Conservation (phyloP, 2,113 vertebrate genomes). For the Chroicocephalus ridibundus region DNA sequence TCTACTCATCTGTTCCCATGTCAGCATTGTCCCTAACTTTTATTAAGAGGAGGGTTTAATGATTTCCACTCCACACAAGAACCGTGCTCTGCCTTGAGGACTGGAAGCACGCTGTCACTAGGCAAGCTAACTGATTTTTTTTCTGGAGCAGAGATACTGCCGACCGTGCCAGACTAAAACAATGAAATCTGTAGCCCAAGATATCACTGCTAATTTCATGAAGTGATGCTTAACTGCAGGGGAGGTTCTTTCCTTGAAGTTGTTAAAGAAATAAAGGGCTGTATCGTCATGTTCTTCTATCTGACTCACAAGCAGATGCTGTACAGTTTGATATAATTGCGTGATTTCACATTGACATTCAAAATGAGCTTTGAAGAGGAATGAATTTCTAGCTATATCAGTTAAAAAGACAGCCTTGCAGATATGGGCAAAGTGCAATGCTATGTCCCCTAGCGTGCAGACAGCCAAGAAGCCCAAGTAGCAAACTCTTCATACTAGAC, state of each 20-base stretch:
- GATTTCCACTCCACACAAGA: background rate
- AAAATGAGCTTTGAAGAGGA: slow-evolving; percentile 2
- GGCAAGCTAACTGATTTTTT: background rate
- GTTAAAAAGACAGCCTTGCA: background rate
- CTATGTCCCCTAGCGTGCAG: background rate
- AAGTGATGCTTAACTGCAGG: slow-evolving; percentile 46
- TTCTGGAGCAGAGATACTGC: background rate
- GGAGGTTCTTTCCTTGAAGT: slow-evolving; percentile 39
- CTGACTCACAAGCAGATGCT: slow-evolving; percentile 55
- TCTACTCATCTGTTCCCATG: background rate
- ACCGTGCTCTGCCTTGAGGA: background rate
- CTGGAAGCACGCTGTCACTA: background rate
- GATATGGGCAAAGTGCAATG: rapidly evolving
- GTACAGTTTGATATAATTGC: slow-evolving; percentile 27
- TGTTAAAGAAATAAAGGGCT: slow-evolving; percentile 18
- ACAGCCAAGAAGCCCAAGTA: background rate
- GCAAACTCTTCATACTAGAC: background rate
- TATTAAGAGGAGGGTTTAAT: background rate
- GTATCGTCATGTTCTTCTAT: slow-evolving; percentile 37
- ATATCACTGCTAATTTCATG: slow-evolving; percentile 19
- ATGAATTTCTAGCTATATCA: background rate
- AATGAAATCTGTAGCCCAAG: background rate
- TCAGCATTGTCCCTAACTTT: background rate
- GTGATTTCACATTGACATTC: slow-evolving; percentile 51
- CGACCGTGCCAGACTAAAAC: background rate